A percentile compares a stretch with the other conserved stretches of the same genome.
Conservation (phyloP, 2,113 vertebrate genomes). For the Centropristis striata region DNA sequence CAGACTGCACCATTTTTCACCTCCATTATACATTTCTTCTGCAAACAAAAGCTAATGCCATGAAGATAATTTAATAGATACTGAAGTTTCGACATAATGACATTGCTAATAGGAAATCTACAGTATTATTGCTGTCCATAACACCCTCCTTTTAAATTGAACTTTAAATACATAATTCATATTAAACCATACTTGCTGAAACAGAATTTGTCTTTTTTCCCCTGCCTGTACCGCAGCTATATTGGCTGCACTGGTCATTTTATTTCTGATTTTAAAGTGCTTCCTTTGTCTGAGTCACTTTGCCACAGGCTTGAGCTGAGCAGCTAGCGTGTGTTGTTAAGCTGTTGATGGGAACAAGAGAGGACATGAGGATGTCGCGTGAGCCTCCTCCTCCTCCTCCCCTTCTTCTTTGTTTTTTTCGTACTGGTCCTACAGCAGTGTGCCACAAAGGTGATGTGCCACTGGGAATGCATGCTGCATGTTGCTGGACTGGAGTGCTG, state of each 20-base stretch:
- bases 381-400: conserved; percentile 35
- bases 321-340: conserved; percentile 49
- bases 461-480: conserved; percentile 24
- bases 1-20: background rate
- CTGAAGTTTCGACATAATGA: background rate
- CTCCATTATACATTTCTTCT: background rate
- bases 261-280: conserved; percentile 13
- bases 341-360: conserved; percentile 68
- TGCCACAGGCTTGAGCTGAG: conserved; percentile 49
- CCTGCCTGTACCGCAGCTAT: background rate
- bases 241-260: conserved; percentile 19
- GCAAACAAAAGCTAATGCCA: background rate
- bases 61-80: background rate
- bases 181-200: background rate
- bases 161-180: background rate
- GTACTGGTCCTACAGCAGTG: conserved; percentile 14
- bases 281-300: conserved; percentile 56
- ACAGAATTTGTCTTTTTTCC: background rate
- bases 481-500: conserved; percentile 29
- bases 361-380: conserved; percentile 60
- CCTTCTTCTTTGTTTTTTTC: background rate
- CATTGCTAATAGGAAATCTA: background rate
- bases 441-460: conserved; percentile 53
- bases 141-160: background rate
- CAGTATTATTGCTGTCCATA: background rate